These are phyloP conservation scores for Spisula solida DNA, from an alignment of 2,888 invertebrate species.

Conservation along the genomic window DNA sequence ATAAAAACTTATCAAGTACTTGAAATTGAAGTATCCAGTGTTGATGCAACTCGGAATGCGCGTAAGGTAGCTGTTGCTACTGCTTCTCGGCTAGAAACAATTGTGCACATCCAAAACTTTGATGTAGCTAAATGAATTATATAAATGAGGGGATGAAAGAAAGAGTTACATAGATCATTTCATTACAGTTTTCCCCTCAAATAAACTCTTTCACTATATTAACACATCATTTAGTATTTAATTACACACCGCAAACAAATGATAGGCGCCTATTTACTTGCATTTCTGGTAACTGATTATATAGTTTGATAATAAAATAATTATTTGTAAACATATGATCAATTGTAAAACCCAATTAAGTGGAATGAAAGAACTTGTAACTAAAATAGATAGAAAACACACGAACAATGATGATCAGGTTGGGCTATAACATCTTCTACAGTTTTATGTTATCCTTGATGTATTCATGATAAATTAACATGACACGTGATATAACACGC, in stretches of 20 bases:
- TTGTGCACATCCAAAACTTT: background rate
- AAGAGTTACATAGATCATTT: background rate
- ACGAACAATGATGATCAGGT: background rate
- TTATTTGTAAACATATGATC: background rate
- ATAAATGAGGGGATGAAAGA: background rate
- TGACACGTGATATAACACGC: background rate
- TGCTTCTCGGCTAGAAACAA: background rate
- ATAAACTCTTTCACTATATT: background rate
- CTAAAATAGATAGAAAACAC: background rate
- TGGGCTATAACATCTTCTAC: background rate
- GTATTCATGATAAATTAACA: background rate
- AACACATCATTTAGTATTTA: background rate
- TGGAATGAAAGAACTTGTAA: background rate
- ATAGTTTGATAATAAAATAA: slow-evolving; percentile 1
- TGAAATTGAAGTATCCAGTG: no score
- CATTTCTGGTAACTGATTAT: background rate
- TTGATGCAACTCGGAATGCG: no score
- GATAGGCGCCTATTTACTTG: background rate
- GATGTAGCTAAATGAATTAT: background rate
- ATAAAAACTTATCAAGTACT: no score
- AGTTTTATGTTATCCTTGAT: background rate
- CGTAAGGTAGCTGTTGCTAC: background rate
- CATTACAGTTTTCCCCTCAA: background rate
- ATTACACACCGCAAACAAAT: background rate
- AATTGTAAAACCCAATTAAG: background rate